Conservation (phyloP, 1,140 invertebrate genomes). For the Amphibalanus amphitrite region DNA sequence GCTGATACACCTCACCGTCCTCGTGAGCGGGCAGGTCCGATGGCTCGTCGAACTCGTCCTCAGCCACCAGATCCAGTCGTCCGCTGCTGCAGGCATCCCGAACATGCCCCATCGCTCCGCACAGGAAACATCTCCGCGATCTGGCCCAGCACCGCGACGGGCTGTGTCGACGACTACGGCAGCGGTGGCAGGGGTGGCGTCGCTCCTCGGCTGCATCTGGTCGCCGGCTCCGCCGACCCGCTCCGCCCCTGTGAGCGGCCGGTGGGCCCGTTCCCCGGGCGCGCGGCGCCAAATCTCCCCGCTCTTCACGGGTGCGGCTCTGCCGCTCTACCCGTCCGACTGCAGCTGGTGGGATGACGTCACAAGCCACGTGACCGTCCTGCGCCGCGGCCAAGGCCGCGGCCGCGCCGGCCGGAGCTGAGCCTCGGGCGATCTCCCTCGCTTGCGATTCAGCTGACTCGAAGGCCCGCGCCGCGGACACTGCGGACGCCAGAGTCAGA, state of each 20-base stretch:
- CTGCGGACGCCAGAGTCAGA: neutral
- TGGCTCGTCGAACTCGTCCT: neutral
- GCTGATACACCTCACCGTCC: neutral
- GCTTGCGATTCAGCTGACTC: neutral
- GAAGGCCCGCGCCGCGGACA: neutral
- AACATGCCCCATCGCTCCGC: neutral
- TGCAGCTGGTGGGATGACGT: too few species aligned
- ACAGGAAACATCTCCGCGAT: neutral
- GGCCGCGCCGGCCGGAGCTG: neutral
- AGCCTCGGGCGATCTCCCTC: neutral
- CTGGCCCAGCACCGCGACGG: neutral
- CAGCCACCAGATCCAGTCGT: neutral
- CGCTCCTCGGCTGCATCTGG: neutral
- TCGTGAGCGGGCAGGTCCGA: too few species aligned
- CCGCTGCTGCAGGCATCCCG: neutral
- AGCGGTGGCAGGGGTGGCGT: neutral
- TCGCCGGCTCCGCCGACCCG: neutral
- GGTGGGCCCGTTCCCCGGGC: neutral
- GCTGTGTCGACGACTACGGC: neutral
- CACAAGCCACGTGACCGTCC: too few species aligned
- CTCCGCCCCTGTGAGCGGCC: neutral
- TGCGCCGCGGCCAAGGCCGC: too few species aligned
- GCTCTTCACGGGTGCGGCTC: too few species aligned
- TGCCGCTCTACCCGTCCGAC: neutral
- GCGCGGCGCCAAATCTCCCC: too few species aligned